Conservation (phyloP, 1,140 invertebrate species). For the Neodiprion fabricii region DNA sequence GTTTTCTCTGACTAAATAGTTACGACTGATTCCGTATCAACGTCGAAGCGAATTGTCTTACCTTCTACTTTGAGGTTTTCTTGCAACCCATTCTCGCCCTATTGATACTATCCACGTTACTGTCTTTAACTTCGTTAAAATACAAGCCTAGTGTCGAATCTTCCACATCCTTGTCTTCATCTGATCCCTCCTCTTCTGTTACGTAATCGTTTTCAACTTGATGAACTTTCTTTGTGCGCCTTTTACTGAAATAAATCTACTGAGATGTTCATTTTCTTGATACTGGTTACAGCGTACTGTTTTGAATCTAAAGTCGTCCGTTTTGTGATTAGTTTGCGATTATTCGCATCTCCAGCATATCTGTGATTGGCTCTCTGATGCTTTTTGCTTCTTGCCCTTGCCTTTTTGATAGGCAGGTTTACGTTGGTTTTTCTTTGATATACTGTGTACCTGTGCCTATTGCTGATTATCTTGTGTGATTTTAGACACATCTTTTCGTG, state of each 20-base stretch:
- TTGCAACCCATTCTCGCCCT: not conserved
- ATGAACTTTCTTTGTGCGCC: not conserved
- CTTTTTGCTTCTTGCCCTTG: not conserved
- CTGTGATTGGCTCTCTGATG: not conserved
- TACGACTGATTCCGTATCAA: not conserved
- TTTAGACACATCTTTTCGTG: not conserved
- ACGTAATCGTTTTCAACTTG: not conserved
- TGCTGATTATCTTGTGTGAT: not conserved
- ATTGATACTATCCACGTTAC: not conserved
- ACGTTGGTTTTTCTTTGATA: not conserved
- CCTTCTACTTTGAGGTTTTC: not conserved
- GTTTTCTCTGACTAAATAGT: not conserved
- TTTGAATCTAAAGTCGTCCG: not conserved
- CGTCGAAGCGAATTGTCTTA: not conserved
- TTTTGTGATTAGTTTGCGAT: not conserved
- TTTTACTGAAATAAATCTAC: not conserved
- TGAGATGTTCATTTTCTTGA: not conserved
- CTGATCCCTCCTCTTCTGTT: not conserved
- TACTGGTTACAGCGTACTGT: not conserved
- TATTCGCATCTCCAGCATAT: not conserved
- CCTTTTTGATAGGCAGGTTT: not conserved
- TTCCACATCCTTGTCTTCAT: not conserved
- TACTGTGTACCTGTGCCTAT: not conserved
- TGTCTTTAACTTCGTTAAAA: not conserved
- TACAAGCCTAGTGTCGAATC: not conserved